Percentiles rank a stretch among this genome's conserved stretches.
Evolutionary conservation across 2,888 invertebrate genomes (phyloP).

Genomic region (Andrena chrysosceles): DNA sequence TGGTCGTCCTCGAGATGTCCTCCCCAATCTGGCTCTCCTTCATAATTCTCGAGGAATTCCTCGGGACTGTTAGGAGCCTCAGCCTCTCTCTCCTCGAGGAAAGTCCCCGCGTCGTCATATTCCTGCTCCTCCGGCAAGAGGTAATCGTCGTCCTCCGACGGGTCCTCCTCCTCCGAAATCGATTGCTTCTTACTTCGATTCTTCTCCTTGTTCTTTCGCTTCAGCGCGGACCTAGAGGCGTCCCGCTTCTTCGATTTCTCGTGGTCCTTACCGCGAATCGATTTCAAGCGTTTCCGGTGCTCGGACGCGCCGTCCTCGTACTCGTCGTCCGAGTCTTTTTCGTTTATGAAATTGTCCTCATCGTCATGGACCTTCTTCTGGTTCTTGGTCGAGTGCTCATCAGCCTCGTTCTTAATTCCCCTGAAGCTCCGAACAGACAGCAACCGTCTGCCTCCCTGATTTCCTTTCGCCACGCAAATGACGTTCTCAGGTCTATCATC

Average conservation of each 20-base stretch:
- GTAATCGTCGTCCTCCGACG: conserved; percentile 23
- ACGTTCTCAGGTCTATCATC: neutral
- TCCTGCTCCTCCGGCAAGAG: conserved; percentile 10
- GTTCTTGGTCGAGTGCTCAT: neutral
- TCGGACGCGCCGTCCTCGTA: neutral
- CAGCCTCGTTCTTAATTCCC: neutral
- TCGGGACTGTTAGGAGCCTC: conserved; percentile 8
- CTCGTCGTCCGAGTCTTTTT: neutral
- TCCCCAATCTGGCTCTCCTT: neutral
- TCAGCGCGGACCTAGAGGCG: neutral
- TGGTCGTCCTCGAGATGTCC: neutral
- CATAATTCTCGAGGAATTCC: neutral
- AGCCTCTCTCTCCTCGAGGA: neutral
- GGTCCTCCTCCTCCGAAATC: neutral
- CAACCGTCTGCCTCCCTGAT: conserved; percentile 31
- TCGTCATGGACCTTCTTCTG: conserved; percentile 5
- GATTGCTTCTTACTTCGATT: conserved; percentile 22
- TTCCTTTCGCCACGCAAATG: neutral
- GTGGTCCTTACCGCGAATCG: neutral
- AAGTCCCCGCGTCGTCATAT: neutral
- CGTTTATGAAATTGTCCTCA: neutral
- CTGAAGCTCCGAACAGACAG: conserved; percentile 23
- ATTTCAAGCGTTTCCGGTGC: neutral
- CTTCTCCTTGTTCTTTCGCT: conserved; percentile 2
- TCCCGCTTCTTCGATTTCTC: conserved; percentile 36